Percentiles rank a stretch among this genome's conserved stretches.
Evolutionary conservation across 1,140 invertebrate genomes (phyloP).

Genomic region (Bradynema listronoti): DNA sequence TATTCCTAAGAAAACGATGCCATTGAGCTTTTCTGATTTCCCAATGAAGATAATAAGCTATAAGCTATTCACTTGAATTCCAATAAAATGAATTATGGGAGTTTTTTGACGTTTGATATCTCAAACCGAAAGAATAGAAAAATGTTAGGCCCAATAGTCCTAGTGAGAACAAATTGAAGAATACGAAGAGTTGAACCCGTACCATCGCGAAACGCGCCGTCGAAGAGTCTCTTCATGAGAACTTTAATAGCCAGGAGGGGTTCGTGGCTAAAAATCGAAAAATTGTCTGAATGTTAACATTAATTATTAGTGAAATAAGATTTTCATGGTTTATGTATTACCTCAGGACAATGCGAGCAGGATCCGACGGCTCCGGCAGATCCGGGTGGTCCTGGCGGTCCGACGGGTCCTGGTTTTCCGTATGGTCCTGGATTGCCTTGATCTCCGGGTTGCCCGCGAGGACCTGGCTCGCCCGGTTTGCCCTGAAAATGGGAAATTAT

Average conservation of each 20-base stretch:
- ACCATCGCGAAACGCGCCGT: constrained; percentile 28
- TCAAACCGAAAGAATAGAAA: no score
- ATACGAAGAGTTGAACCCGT: no score
- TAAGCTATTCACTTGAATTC: no score
- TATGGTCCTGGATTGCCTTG: constrained; percentile 42
- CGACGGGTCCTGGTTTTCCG: constrained; percentile 61
- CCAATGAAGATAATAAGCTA: no score
- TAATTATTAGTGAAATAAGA: not conserved
- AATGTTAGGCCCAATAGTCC: no score
- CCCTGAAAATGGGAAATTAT: constrained; percentile 58
- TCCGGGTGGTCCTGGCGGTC: constrained; percentile 67
- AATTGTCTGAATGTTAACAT: no score
- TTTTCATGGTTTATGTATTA: not conserved
- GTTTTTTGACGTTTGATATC: no score
- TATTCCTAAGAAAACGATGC: no score
- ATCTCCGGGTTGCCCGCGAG: constrained; percentile 70
- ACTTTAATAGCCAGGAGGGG: constrained; percentile 18
- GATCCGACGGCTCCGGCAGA: constrained; percentile 47
- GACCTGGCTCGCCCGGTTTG: constrained; percentile 68
- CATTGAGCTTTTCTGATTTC: no score
- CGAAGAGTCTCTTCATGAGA: not conserved
- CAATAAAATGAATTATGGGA: no score
- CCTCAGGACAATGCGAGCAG: constrained; percentile 37
- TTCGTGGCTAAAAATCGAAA: constrained; percentile 41
- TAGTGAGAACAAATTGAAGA: no score